A percentile compares a stretch with the other conserved stretches of the same genome.
Evolutionary conservation across 2,888 invertebrate species (phyloP).

Genomic region (Eupithecia exiguata): DNA sequence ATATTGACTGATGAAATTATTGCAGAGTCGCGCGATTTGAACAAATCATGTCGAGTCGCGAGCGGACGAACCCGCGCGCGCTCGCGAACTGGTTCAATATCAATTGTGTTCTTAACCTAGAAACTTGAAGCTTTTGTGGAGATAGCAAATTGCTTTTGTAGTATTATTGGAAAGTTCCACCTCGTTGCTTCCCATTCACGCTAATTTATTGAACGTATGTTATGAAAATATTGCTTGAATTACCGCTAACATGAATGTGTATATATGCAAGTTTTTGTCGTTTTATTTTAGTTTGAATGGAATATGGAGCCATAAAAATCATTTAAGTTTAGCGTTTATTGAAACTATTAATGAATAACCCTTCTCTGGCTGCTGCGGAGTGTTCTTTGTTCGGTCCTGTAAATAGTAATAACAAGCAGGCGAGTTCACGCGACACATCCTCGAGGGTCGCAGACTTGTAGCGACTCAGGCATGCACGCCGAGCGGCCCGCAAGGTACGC

Average conservation of each 20-base stretch:
- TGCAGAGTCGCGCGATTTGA: slow-evolving; percentile 33
- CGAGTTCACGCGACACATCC: slow-evolving; percentile 14
- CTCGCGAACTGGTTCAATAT: slow-evolving; percentile 31
- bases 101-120: slow-evolving; percentile 37
- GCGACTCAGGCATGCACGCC: slow-evolving; percentile 36
- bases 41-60: slow-evolving; percentile 34
- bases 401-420: slow-evolving; percentile 15
- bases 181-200: slow-evolving; percentile 12
- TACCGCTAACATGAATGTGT: background rate
- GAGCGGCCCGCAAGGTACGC: slow-evolving; percentile 46
- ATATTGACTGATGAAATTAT: slow-evolving; percentile 43
- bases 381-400: background rate
- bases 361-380: background rate
- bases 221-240: slow-evolving; percentile 9
- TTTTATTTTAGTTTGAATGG: slow-evolving; percentile 2
- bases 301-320: background rate
- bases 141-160: slow-evolving; percentile 33
- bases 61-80: slow-evolving; percentile 13
- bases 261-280: background rate
- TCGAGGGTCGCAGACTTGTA: slow-evolving; percentile 26
- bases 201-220: slow-evolving; percentile 12
- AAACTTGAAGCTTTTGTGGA: slow-evolving; percentile 34
- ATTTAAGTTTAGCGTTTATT: slow-evolving; percentile 4
- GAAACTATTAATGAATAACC: background rate
- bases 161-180: slow-evolving; percentile 22